A percentile compares a stretch with the other conserved stretches of the same genome.
Evolutionary conservation across 1,140 invertebrate genomes (phyloP).

Genomic region (Pentalonia nigronervosa): DNA sequence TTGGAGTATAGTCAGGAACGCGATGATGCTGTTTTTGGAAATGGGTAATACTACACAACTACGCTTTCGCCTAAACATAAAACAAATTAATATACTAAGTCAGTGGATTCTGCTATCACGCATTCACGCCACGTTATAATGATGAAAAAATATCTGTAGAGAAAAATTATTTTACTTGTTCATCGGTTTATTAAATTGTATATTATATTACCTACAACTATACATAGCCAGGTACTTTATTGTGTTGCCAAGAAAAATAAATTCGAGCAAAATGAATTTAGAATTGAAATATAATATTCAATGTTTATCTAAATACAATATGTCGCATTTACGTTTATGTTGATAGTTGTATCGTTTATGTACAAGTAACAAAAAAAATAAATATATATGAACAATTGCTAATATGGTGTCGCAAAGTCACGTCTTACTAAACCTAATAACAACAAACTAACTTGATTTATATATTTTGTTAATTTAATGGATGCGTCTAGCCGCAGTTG

Average conservation of each 20-base stretch:
- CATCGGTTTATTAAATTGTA: neutral
- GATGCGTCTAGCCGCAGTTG: neutral
- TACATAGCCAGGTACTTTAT: neutral
- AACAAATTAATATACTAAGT: neutral
- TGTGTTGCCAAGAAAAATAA: neutral
- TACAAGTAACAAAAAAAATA: neutral
- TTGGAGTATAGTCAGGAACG: neutral
- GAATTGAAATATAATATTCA: neutral
- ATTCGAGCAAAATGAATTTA: neutral
- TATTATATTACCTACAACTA: neutral
- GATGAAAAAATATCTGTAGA: neutral
- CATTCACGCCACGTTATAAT: neutral
- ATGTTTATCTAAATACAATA: neutral
- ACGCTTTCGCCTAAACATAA: neutral
- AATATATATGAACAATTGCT: neutral
- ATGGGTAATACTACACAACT: neutral
- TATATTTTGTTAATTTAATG: neutral
- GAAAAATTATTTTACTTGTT: neutral
- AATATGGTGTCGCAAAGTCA: neutral
- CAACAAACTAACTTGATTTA: neutral
- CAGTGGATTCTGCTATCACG: neutral
- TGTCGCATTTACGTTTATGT: neutral
- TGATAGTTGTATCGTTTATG: neutral
- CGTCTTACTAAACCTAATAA: neutral
- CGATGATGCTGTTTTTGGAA: neutral